Conservation (phyloP, 2,888 invertebrate genomes). For the Melanostoma mellinum region DNA sequence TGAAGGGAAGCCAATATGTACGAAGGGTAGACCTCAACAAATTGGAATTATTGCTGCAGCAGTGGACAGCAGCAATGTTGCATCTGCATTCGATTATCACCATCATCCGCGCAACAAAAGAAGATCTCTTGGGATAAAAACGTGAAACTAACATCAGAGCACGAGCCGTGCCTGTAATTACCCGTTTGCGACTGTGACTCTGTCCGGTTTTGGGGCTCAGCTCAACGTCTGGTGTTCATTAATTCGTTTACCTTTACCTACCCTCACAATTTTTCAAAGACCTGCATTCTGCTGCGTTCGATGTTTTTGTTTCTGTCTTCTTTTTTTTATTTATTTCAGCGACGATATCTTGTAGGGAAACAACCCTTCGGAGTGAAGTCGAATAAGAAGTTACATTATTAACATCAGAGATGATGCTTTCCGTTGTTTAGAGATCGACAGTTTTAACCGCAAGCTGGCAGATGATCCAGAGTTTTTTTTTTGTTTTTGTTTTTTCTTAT, state of each 20-base stretch:
- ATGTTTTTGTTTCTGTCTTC: slow-evolving; percentile 34
- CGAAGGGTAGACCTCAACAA: slow-evolving; percentile 70
- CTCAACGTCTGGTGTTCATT: slow-evolving; percentile 67
- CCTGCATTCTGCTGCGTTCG: slow-evolving; percentile 10
- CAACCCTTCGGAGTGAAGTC: slow-evolving; percentile 52
- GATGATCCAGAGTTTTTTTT: slow-evolving; percentile 49
- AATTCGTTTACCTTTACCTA: slow-evolving; percentile 67
- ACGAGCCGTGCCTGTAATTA: slow-evolving; percentile 69
- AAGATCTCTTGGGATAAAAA: slow-evolving; percentile 71
- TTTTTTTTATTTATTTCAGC: slow-evolving; percentile 22
- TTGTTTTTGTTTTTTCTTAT: slow-evolving; percentile 1
- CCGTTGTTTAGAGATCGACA: slow-evolving; percentile 47
- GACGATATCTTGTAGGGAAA: slow-evolving; percentile 2
- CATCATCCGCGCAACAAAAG: slow-evolving; percentile 66
- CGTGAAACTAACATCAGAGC: slow-evolving; percentile 53
- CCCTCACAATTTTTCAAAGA: slow-evolving; percentile 61
- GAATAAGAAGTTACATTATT: slow-evolving; percentile 38
- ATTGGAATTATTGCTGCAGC: slow-evolving; percentile 71
- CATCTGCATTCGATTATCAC: slow-evolving; percentile 73
- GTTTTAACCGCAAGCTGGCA: slow-evolving; percentile 65
- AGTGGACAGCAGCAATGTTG: slow-evolving; percentile 66
- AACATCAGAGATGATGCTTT: slow-evolving; percentile 46
- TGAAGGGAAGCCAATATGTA: slow-evolving; percentile 62
- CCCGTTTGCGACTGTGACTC: slow-evolving; percentile 36
- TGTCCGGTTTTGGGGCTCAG: slow-evolving; percentile 59